Percentiles rank a stretch among this genome's conserved stretches.
phyloP scores from a whole-genome alignment of 64 coral and sea anemone species.

The Trachythela sp. region DNA sequence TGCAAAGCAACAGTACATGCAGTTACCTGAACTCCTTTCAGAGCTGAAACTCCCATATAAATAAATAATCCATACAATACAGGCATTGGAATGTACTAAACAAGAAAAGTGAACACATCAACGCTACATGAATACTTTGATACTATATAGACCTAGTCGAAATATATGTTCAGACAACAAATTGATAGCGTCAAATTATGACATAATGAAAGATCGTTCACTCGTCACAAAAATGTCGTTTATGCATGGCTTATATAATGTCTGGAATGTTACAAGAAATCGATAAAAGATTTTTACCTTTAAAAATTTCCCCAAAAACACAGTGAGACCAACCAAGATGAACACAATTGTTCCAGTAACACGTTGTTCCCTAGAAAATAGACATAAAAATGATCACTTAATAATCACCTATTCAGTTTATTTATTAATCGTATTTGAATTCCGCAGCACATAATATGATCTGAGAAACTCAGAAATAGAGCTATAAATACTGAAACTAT shows the following conservation, averaged over 20 bases:
- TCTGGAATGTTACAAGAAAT: no score
- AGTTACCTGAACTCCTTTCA: conserved; percentile 82
- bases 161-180: no score
- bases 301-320: conserved; percentile 73
- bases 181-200: no score
- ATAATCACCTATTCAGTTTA: no score
- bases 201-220: background rate
- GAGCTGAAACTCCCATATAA: conserved; percentile 84
- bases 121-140: no score
- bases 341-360: conserved; percentile 83
- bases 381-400: no score
- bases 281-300: conserved; percentile 57
- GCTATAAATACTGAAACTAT: no score
- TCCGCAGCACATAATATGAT: no score
- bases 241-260: no score
- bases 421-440: no score
- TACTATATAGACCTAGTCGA: no score
- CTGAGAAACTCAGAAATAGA: no score
- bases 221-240: background rate
- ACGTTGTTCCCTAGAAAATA: conserved; percentile 67
- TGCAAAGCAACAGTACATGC: background rate
- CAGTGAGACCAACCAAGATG: conserved; percentile 80
- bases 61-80: conserved; percentile 89
- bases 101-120: background rate
- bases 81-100: conserved; percentile 82